phyloP scores from a whole-genome alignment of 2,113 vertebrate species.

The Cebus imitator region DNA sequence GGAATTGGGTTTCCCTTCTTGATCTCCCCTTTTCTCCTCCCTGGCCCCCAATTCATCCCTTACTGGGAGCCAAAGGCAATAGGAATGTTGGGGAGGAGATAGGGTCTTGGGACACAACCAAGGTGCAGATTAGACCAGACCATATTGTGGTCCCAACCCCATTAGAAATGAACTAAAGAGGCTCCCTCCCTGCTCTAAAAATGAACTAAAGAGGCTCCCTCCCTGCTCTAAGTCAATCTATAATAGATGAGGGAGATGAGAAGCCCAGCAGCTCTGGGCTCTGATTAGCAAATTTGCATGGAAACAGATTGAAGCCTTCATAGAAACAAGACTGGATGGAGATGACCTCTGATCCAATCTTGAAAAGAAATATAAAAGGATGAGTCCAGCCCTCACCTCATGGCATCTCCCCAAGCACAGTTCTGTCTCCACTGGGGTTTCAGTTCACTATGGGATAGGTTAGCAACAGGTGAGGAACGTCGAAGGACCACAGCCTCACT shows the following conservation, averaged over 20 bases:
- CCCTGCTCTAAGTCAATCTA: not conserved
- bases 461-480: not conserved
- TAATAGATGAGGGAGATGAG: not conserved
- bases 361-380: not conserved
- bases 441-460: not conserved
- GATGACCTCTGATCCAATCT: not conserved
- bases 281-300: not conserved
- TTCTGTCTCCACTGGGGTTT: not conserved
- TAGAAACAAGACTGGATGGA: not conserved
- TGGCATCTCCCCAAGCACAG: not conserved
- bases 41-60: not conserved
- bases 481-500: not conserved
- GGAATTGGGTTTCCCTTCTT: not conserved
- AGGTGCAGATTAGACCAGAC: slow-evolving; percentile 48
- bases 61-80: not conserved
- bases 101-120: slow-evolving; percentile 44
- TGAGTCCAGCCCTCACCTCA: not conserved
- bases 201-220: not conserved
- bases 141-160: not conserved
- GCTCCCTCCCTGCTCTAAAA: not conserved
- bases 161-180: not conserved
- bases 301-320: not conserved
- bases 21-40: not conserved
- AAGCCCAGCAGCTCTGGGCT: not conserved
- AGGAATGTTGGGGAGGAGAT: slow-evolving; percentile 5